Conservation (phyloP, 2,113 vertebrate species). For the Larimichthys crocea region DNA sequence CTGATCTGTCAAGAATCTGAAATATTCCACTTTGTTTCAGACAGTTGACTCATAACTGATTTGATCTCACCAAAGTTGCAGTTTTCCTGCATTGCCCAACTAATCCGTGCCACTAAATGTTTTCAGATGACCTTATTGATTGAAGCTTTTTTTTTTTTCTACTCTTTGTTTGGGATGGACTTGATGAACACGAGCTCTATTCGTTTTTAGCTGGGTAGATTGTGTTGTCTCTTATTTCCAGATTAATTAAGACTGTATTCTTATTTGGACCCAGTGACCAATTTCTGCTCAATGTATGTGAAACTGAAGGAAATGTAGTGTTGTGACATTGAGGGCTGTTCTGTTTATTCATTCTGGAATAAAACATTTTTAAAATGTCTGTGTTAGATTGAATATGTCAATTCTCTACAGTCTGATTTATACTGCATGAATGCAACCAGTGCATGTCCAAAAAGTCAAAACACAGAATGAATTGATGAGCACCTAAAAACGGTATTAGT, state of each 20-base stretch:
- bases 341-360: constrained; percentile 64
- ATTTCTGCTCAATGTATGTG: constrained; percentile 30
- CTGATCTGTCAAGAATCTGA: neutral
- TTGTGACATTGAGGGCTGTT: constrained; percentile 50
- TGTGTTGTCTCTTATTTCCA: constrained; percentile 35
- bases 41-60: constrained; percentile 15
- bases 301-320: constrained; percentile 27
- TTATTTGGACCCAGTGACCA: constrained; percentile 15
- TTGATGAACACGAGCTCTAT: neutral
- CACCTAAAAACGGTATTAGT: too few species aligned
- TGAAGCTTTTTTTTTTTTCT: neutral
- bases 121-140: neutral
- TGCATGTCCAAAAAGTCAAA: neutral
- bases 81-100: constrained; percentile 19
- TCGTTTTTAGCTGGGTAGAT: constrained; percentile 20
- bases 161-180: neutral
- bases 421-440: neutral
- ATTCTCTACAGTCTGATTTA: neutral
- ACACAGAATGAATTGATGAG: neutral
- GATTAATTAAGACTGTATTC: neutral
- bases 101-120: constrained; percentile 49
- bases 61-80: constrained; percentile 21
- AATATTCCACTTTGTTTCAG: constrained; percentile 28
- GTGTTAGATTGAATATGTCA: constrained; percentile 23
- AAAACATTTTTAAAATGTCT: constrained; percentile 45